phyloP scores from a whole-genome alignment of 2,888 invertebrate species.

The Falcaria lacertinaria region DNA sequence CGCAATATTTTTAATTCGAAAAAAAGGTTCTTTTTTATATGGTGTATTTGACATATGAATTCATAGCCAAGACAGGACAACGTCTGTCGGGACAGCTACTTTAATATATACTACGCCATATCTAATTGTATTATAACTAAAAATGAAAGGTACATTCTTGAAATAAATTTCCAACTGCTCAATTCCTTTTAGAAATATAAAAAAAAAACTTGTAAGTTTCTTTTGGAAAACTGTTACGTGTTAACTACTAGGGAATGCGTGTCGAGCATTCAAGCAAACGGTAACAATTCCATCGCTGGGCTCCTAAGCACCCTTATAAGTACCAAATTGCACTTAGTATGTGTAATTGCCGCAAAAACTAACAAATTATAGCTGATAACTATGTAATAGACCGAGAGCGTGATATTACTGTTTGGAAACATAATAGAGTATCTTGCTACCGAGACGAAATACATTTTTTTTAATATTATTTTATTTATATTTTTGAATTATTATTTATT shows the following conservation, averaged over 20 bases:
- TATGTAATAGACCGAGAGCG: constrained; percentile 11
- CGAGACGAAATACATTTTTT: neutral
- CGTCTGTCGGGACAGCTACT: no score
- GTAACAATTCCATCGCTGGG: constrained; percentile 42
- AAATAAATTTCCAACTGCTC: no score
- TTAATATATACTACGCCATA: no score
- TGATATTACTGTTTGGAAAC: constrained; percentile 1
- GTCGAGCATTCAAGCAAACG: constrained; percentile 15
- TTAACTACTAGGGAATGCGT: neutral
- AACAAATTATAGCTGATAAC: constrained; percentile 7
- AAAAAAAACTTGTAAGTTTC: neutral
- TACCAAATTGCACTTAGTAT: constrained; percentile 19
- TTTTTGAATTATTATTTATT: no score
- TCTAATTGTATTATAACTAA: no score
- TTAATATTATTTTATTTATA: no score
- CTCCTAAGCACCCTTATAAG: constrained; percentile 23
- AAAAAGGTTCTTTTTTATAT: no score
- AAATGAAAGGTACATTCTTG: no score
- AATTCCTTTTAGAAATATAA: no score
- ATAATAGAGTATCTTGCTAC: neutral
- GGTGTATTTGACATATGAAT: no score
- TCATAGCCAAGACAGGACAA: no score
- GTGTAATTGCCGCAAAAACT: constrained; percentile 53
- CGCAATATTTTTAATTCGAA: no score
- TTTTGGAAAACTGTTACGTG: neutral